Base-by-base conservation (phyloP, 37 sponge, comb jelly and placozoan species). In the Lycopodina hypogea region DNA sequence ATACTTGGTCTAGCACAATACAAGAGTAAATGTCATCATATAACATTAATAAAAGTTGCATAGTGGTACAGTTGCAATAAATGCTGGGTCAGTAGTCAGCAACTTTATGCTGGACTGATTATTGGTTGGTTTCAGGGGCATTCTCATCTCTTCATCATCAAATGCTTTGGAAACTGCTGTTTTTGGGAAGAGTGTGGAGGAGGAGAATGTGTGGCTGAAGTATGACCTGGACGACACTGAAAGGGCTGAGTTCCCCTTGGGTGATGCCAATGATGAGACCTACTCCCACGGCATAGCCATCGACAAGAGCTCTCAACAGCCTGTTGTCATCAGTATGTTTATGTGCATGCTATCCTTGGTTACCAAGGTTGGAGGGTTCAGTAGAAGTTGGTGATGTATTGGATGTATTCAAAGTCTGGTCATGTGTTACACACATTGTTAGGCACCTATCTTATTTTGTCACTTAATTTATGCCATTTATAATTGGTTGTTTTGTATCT, bases 181-280 rank as follows among this genome's bases (percentile, higher is more conserved):
- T 28, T 50, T 83, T 42, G 37, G 50, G n/a, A 59, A 78, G 11
- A 34, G 35, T 11, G 22, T 56, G 1, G 70, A 56, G 9, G 35
- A 23, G 38, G 2, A 39, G 34, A n/a, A n/a, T n/a, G 60, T 68
- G 78, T 93, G 94, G 94, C 77, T 70, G 59, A 58, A 83, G 35
- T 93, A 87, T 87, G 71, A 78, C 14, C 83, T 81, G n/a, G 91
- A 86, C 30, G 94, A 83, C 24, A 61, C 69, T 23, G 90, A 83
- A 17, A 64, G 94, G 57, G 91, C 87, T 2, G 94, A 89, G 81
- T 35, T 82, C 17, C 94, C 94, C 4, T 57, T 93, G 17, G 71
- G 76, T 65, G 79, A 37, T 0, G 63, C 78, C 61, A 55, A 77
- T n/a, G 78, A 80, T 24, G 93, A 92, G 52, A 78, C 81, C 56